Percentiles rank a stretch among this genome's conserved stretches.
phyloP scores from a whole-genome alignment of 2,888 invertebrate species.

The Lepetodrilus schrolli region DNA sequence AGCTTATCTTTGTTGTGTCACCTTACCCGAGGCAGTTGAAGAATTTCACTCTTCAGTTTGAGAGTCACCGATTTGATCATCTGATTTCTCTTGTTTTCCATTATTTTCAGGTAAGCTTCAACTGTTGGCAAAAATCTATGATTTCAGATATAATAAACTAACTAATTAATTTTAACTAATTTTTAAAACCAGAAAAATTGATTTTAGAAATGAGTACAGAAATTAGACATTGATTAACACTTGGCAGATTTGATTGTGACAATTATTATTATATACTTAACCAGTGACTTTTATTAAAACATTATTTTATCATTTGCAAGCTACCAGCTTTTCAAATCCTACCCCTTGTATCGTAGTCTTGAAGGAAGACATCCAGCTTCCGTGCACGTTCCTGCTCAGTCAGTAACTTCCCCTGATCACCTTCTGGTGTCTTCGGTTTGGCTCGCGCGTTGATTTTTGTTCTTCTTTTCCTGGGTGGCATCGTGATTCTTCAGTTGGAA shows the following conservation, averaged over 20 bases:
- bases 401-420: constrained; percentile 33
- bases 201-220: not conserved
- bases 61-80: constrained; percentile 6
- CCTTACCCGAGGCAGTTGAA: constrained; percentile 31
- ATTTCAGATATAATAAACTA: too few species aligned
- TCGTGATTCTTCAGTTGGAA: too few species aligned
- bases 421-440: constrained; percentile 37
- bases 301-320: constrained; percentile 10
- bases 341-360: constrained; percentile 42
- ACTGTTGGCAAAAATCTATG: too few species aligned
- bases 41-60: constrained; percentile 22
- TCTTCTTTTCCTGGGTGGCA: constrained; percentile 37
- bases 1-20: not conserved
- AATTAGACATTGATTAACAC: not conserved
- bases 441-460: constrained; percentile 34
- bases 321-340: not conserved
- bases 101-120: not conserved
- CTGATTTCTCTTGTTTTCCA: constrained; percentile 27
- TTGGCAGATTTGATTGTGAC: not conserved
- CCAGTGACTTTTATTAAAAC: not conserved
- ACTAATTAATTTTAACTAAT: too few species aligned
- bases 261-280: not conserved
- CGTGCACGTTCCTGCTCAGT: constrained; percentile 32
- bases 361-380: constrained; percentile 35
- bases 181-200: not conserved